phyloP scores from a whole-genome alignment of 2,113 vertebrate genomes.

The Mungos mungo region DNA sequence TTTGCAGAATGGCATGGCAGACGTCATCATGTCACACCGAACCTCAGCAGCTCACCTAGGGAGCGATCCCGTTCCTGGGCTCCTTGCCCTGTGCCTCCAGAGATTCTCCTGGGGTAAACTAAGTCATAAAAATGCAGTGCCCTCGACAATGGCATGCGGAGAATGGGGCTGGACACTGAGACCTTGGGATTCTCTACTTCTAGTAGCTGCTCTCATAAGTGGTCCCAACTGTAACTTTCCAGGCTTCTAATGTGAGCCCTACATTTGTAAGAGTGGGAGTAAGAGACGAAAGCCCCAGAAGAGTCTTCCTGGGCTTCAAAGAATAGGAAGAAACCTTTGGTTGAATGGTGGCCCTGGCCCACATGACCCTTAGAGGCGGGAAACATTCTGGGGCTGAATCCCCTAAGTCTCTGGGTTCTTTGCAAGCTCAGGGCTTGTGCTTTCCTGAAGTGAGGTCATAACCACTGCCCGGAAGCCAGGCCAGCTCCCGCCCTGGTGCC shows the following conservation, averaged over 20 bases:
- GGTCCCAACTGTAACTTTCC: neutral
- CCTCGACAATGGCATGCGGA: neutral
- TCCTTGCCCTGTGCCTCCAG: neutral
- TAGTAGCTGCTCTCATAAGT: neutral
- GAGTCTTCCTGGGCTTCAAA: neutral
- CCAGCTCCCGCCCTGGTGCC: neutral
- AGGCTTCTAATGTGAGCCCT: neutral
- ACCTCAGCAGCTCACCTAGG: constrained; percentile 5
- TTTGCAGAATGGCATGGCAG: constrained; percentile 26
- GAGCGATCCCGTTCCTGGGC: neutral
- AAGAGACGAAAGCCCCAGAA: neutral
- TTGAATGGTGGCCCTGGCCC: neutral
- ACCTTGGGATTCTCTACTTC: neutral
- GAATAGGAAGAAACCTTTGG: neutral
- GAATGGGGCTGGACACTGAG: neutral
- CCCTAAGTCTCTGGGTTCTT: neutral
- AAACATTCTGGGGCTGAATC: neutral
- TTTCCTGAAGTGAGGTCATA: neutral
- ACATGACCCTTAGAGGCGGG: neutral
- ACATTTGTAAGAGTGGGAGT: neutral
- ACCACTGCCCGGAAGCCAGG: neutral
- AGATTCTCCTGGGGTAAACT: neutral
- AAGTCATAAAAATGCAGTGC: neutral
- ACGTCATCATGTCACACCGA: constrained; percentile 15
- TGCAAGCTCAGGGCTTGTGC: neutral